A percentile compares a stretch with the other conserved stretches of the same genome.
These are phyloP conservation scores for Squalus acanthias DNA, from an alignment of 2,797 vertebrate genomes.

Conservation along the genomic window DNA sequence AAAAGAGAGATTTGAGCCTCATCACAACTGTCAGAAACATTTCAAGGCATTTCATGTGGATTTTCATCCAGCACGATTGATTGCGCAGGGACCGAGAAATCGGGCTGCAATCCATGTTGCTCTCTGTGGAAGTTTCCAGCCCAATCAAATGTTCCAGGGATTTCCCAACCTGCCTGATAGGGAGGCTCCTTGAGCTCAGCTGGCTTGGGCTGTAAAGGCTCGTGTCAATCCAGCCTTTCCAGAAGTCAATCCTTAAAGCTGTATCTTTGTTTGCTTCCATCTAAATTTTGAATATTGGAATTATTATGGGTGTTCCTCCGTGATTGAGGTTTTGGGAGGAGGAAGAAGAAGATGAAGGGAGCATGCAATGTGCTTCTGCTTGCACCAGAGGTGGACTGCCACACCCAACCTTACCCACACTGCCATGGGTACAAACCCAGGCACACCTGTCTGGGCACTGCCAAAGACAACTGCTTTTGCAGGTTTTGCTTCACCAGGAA, in stretches of 20 bases:
- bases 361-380: not conserved
- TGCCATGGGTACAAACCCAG: too few relatives aligned
- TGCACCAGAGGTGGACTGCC: not conserved
- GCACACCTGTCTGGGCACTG: too few relatives aligned
- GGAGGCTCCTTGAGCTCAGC: not conserved
- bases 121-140: not conserved
- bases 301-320: not conserved
- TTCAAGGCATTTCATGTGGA: not conserved
- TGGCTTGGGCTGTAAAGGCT: not conserved
- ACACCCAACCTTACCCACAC: not conserved
- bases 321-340: not conserved
- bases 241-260: too few relatives aligned
- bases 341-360: not conserved
- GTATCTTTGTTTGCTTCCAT: not conserved
- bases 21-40: not conserved
- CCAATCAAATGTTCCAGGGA: not conserved
- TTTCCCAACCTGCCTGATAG: not conserved
- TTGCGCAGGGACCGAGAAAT: not conserved
- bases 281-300: not conserved
- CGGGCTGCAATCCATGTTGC: not conserved
- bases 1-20: not conserved
- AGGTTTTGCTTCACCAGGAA: not conserved
- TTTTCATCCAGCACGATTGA: not conserved
- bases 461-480: too few relatives aligned
- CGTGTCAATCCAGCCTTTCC: not conserved